Evolutionary conservation across 2,888 invertebrate species (phyloP), one percentile per base, ranked within the genome.

Genomic region (Oxystoma pomonae): DNA sequence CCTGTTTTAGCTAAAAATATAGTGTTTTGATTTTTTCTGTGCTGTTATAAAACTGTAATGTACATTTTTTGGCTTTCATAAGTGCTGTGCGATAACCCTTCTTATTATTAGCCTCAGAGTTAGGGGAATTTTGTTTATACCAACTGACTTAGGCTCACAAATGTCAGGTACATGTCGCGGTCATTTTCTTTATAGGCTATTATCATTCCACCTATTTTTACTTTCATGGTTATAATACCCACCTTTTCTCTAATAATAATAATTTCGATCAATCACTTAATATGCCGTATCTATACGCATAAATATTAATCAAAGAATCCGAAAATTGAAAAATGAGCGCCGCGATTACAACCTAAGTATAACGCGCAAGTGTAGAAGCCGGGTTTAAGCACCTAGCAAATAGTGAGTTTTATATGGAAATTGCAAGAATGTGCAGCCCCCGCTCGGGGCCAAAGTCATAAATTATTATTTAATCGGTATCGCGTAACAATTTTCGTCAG

Each of bases 341-440:
- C 68, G 35, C 70, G 66, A 68, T 69, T 68, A 68, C 70, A 68
- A 71, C 72, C 73, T 73, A 72, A 69, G 69, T 67, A 68, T 64
- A n/a, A n/a, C n/a, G 65, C 68, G 66, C 67, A 68, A 66, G 60
- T 64, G 61, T 64, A 61, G 64, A 58, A 64, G 64, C 64, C 69
- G 67, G 63, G 35, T 35, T 35, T 35, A 35, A 35, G 35, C 35
- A 12, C 73, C 74, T 73, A 62, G 67, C 72, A 70, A 72, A 70
- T 70, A 67, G 65, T 68, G 67, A 70, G 73, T 74, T 75, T 75
- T 66, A 69, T 75, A 76, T 77, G 76, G 75, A 76, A 77, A 77
- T 76, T 72, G 69, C 69, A 56, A 22, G 57, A 62, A 69, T 71
- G 72, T 70, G 70, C 72, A 71, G 69, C 72, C 72, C 70, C 69